Conservation (phyloP, 2,113 vertebrate genomes). For the Typhlomys cinereus region DNA sequence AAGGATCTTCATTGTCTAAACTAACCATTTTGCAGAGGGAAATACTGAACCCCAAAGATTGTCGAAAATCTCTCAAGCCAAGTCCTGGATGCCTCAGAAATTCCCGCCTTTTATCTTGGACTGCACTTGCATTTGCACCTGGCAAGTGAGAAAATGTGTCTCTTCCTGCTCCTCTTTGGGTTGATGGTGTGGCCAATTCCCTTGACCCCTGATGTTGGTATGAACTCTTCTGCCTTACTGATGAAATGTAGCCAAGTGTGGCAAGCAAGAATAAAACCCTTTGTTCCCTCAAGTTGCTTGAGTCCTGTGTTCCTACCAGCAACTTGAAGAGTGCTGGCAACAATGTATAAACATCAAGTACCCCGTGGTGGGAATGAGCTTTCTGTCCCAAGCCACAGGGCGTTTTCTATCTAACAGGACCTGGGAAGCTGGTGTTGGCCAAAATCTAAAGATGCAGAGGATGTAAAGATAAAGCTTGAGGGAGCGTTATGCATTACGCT, state of each 20-base stretch:
- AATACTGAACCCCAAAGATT: neutral
- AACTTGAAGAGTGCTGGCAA: too few species aligned
- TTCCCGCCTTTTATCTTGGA: neutral
- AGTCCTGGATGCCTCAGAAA: neutral
- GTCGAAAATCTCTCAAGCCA: neutral
- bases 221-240: neutral
- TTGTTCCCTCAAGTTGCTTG: too few species aligned
- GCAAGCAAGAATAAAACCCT: too few species aligned
- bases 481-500: neutral
- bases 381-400: neutral
- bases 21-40: neutral
- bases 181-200: neutral
- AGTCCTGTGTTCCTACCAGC: too few species aligned
- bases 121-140: neutral
- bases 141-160: neutral
- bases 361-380: neutral
- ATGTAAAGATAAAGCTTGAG: neutral
- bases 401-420: neutral
- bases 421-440: neutral
- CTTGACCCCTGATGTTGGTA: too few species aligned
- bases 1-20: neutral
- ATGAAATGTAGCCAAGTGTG: neutral
- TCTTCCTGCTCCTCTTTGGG: neutral
- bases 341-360: neutral
- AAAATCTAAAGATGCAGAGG: neutral